Evolutionary conservation across 2,113 vertebrate genomes (phyloP).

Genomic region (Lynx canadensis): DNA sequence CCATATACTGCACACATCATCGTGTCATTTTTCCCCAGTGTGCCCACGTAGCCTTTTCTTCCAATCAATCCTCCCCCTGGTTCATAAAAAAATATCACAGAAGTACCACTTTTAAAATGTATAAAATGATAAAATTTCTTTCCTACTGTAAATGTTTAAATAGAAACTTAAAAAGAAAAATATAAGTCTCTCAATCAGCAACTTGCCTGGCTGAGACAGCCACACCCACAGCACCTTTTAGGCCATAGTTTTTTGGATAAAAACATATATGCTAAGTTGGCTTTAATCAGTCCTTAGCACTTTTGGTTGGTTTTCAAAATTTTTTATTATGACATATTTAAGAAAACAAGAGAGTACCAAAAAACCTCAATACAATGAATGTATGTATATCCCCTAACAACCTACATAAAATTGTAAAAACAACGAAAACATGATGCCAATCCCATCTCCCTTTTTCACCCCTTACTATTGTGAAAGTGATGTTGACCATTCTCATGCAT

Average conservation of each 20-base stretch:
- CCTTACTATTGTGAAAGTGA: neutral
- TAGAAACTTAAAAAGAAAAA: slow-evolving; percentile 14
- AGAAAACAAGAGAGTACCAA: slow-evolving; percentile 9
- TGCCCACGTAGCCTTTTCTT: slow-evolving; percentile 93
- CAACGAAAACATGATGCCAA: neutral
- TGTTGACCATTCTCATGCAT: neutral
- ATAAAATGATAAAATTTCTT: neutral
- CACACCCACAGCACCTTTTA: neutral
- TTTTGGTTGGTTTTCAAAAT: neutral
- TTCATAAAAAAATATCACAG: slow-evolving; percentile 66
- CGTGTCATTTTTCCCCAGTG: slow-evolving; percentile 91
- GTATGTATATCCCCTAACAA: neutral
- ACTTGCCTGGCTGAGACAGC: neutral
- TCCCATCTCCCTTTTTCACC: neutral
- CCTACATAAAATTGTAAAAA: neutral
- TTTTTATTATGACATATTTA: slow-evolving; percentile 22
- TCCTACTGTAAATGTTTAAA: neutral
- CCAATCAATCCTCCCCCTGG: slow-evolving; percentile 97
- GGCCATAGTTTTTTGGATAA: neutral
- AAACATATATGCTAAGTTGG: neutral
- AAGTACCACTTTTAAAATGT: slow-evolving; percentile 4
- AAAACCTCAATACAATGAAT: neutral
- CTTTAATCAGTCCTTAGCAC: neutral
- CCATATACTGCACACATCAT: slow-evolving; percentile 99
- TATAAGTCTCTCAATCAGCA: neutral